Evolutionary conservation across 2,113 vertebrate genomes (phyloP), one percentile per base, ranked within the genome.

Genomic region (Malurus melanocephalus): DNA sequence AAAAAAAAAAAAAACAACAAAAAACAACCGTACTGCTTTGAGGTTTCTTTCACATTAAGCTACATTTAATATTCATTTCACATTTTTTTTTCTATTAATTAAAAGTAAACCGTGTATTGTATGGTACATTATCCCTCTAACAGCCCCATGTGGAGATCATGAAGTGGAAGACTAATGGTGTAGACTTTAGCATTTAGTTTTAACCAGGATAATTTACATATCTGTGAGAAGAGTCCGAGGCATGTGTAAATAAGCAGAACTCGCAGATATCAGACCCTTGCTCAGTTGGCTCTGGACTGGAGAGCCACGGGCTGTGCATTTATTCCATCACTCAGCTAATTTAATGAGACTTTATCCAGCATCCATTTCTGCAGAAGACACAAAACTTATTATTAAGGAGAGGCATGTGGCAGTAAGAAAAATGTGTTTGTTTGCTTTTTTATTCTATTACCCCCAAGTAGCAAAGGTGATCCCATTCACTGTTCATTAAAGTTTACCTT

Each of bases 121-220:
- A 99, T 98, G 99, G 98, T 99, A 99, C 99, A 99, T 99, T 99
- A 99, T 99, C 98, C 98, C 98, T 97, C 98, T 99, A 99, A 99
- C 99, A 99, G 98, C 98, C 98, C 98, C 99, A 99, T 99, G 98
- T 98, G 98, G 99, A 98, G 98, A 98, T 98, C 98, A 98, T 98
- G 98, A 99, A 99, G 98, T 99, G 98, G 98, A 99, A 99, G 99
- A 99, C 98, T 98, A 99, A 99, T 99, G 98, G 99, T 98, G 98
- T 99, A 98, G 98, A 99, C 98, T 99, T 99, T 98, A 99, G 98
- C 98, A 98, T 98, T 99, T 99, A 98, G 98, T 98, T 98, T 98
- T 98, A 98, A 98, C 97, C 97, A 97, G 97, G 97, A 97, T 98
- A 96, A 99, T 99, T 99, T 99, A 98, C 98, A 99, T 98, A 99